These are phyloP conservation scores for Himalopsyche japonica DNA, from an alignment of 2,888 invertebrate genomes.

Conservation along the genomic window DNA sequence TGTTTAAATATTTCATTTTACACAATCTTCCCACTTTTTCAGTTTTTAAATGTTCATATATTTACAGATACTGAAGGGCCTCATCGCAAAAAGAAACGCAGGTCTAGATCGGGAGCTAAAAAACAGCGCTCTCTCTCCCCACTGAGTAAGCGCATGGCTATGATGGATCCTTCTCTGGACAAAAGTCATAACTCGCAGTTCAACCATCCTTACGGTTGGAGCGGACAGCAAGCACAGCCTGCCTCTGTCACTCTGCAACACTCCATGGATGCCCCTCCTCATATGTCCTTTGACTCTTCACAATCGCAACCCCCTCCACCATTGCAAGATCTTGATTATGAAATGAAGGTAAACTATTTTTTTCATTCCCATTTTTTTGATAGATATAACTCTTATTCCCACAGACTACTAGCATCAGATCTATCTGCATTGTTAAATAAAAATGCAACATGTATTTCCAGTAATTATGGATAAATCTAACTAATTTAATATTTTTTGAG, in stretches of 20 bases:
- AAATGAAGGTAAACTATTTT: conserved; percentile 57
- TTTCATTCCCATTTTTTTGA: neutral
- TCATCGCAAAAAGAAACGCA: conserved; percentile 63
- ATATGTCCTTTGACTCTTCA: conserved; percentile 51
- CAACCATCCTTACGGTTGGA: conserved; percentile 67
- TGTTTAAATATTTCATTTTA: neutral
- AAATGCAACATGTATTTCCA: too few species aligned
- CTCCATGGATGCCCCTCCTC: conserved; percentile 41
- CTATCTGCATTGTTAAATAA: too few species aligned
- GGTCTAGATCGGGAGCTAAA: conserved; percentile 61
- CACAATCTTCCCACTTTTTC: too few species aligned
- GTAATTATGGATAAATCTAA: too few species aligned
- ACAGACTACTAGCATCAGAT: too few species aligned
- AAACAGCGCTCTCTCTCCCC: conserved; percentile 78
- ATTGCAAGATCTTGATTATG: conserved; percentile 63
- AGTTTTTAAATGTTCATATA: neutral
- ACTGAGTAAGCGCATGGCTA: conserved; percentile 80
- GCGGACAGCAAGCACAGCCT: conserved; percentile 55
- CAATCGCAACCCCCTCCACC: conserved; percentile 50
- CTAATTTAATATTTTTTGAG: too few species aligned
- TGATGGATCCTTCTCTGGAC: conserved; percentile 62
- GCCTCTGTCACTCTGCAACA: conserved; percentile 19
- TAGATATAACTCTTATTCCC: too few species aligned
- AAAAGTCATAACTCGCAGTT: conserved; percentile 66
- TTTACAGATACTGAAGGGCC: conserved; percentile 57